Base-by-base conservation (phyloP, 2,797 vertebrate genomes). In the Cossypha niveicapilla region DNA sequence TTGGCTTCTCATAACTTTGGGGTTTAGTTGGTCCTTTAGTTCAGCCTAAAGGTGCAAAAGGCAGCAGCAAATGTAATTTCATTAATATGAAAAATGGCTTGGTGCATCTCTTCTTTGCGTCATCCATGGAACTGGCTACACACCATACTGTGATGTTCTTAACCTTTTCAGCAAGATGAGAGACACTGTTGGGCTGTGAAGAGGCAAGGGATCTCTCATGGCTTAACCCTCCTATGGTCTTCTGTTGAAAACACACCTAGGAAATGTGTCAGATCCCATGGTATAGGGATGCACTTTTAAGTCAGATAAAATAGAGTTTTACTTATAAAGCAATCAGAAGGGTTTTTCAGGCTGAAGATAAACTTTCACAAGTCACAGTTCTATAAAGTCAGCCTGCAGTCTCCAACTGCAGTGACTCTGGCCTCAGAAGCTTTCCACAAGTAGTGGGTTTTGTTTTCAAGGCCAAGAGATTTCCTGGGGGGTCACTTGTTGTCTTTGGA, bases 201-300 rank as follows among this genome's bases (percentile, higher is more conserved):
- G 75, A 22, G 30, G 10, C 30, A 12, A 37, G 18, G 4, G 24
- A 32, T 44, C 12, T 51, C 27, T 16, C 65, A 34, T 0, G 0
- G 28, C 11, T 90, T 61, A 45, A 48, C 3, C 9, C 5, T 88
- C 35, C 28, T 37, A 3, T 35, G 7, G n/a, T 89, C 56, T 50
- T 28, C 35, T 58, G 45, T 37, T 86, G 70, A 84, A 94, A 90
- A 54, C 5, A 42, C 2, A 0, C 3, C 27, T 32, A 39, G 42
- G 39, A 66, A 76, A 78, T 27, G 10, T 42, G 32, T 86, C 41
- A n/a, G 18, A 72, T 68, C 19, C 42, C 35, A 14, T 7, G 51
- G 37, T 6, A 6, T 10, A 70, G 51, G 7, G 39, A 81, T 53
- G 32, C 9, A 30, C 22, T 62, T 72, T 10, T 17, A 79, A 61